Evolutionary conservation across 2,113 vertebrate genomes (phyloP), one percentile per base, ranked within the genome.

Genomic region (Etia nguti): DNA sequence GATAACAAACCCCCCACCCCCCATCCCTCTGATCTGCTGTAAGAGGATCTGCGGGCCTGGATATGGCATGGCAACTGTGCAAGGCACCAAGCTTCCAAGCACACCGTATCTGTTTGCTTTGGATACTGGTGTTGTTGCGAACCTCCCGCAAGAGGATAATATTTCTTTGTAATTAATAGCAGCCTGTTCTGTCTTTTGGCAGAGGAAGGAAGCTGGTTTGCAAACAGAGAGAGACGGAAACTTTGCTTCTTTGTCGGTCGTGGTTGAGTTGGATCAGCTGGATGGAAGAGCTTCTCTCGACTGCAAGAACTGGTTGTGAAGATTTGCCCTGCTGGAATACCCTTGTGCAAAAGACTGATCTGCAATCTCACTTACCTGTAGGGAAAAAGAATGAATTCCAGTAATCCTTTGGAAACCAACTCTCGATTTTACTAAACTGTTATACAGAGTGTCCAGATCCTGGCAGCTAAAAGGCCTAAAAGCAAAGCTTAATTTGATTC

Each of bases 141-240:
- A 89, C 91, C 87, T 90, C 86, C 70, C 75, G 82, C 86, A 82
- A 94, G 84, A 91, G 90, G 87, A 94, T 94, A 90, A 90, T 90
- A 92, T 95, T 92, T 94, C 93, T 87, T 90, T 81, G 92, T 94
- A 93, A 94, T 92, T 94, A 92, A 94, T 91, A 89, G 88, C 86
- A 90, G 92, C 87, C 86, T 91, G 86, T 79, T 92, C 91, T 79
- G 89, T 86, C 84, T 86, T 89, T 85, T 92, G 85, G 82, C 80
- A 4, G 6, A 75, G 84, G 75, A 85, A 90, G 83, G 90, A 92
- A 88, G 68, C 85, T 24, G 88, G 62, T 92, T 90, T 81, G 88
- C 50, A 88, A 88, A 88, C 84, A 87, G 62, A 77, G 56, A 31
- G 46, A 87, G 85, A 89, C 31, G 86, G 90, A 92, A 95, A 92